phyloP scores from a whole-genome alignment of 1,140 invertebrate genomes.

The Drosophila trapezifrons region DNA sequence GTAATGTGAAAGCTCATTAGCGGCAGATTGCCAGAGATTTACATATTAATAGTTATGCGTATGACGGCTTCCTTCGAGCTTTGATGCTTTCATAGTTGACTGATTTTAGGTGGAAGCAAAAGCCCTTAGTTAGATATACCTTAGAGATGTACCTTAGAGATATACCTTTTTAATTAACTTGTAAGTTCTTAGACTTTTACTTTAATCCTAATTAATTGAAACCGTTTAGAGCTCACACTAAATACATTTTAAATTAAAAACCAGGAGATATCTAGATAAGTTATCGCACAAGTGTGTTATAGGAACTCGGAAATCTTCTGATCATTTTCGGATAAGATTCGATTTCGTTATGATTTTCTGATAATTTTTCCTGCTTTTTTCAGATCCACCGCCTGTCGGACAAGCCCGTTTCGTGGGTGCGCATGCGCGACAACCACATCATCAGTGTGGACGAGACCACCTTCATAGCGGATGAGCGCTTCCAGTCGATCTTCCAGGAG shows the following conservation, averaged over 20 bases:
- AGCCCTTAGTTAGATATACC: too few relatives aligned
- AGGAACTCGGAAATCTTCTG: neutral
- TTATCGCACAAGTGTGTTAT: too few relatives aligned
- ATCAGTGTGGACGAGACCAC: conserved; percentile 92
- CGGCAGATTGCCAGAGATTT: conserved; percentile 43
- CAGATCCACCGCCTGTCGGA: conserved; percentile 91
- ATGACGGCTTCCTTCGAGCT: conserved; percentile 1
- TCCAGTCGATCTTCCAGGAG: conserved; percentile 92
- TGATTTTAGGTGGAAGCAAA: neutral
- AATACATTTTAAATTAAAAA: too few relatives aligned
- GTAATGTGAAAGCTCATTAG: conserved; percentile 52
- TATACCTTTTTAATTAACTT: neutral
- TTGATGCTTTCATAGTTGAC: conserved; percentile 2
- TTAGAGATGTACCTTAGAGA: too few relatives aligned
- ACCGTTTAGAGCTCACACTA: too few relatives aligned
- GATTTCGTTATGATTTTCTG: neutral
- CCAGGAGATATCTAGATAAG: too few relatives aligned
- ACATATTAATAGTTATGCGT: conserved; percentile 47
- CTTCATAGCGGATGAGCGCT: conserved; percentile 95
- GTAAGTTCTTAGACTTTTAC: neutral
- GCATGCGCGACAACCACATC: conserved; percentile 93
- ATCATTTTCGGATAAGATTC: too few relatives aligned
- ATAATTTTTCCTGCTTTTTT: neutral
- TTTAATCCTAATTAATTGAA: too few relatives aligned
- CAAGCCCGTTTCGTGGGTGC: conserved; percentile 96